Evolutionary conservation across 2,113 vertebrate genomes (phyloP).

Genomic region (Cyphomyrus plagiostoma): DNA sequence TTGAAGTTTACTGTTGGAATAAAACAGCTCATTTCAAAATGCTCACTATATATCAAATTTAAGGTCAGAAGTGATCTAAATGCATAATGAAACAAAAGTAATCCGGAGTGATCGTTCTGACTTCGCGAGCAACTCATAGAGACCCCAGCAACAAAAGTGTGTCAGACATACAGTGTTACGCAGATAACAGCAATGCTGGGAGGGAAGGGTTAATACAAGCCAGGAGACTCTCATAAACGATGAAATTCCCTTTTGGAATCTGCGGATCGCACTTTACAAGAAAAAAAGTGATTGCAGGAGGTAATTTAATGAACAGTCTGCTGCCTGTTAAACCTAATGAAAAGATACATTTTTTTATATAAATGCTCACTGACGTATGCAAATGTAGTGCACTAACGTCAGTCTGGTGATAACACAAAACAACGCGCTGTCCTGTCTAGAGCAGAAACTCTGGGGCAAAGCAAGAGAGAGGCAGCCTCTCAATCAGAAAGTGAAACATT

Average conservation of each 20-base stretch:
- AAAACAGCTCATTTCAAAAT: background rate
- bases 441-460: background rate
- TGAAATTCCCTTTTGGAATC: background rate
- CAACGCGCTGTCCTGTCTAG: background rate
- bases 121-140: background rate
- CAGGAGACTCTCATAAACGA: background rate
- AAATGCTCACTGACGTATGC: background rate
- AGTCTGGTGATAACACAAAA: background rate
- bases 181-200: background rate
- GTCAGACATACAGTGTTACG: background rate
- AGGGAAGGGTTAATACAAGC: background rate
- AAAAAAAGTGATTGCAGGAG: background rate
- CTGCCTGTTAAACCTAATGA: background rate
- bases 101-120: background rate
- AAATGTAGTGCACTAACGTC: background rate
- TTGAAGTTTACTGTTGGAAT: background rate
- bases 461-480: background rate
- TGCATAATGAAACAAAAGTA: background rate
- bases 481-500: constrained; percentile 22
- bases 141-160: background rate
- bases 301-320: background rate
- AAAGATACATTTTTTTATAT: background rate
- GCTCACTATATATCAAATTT: background rate
- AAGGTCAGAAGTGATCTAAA: background rate
- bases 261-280: background rate